phyloP scores from a whole-genome alignment of 2,888 invertebrate genomes.

The Platynereis dumerilii region DNA sequence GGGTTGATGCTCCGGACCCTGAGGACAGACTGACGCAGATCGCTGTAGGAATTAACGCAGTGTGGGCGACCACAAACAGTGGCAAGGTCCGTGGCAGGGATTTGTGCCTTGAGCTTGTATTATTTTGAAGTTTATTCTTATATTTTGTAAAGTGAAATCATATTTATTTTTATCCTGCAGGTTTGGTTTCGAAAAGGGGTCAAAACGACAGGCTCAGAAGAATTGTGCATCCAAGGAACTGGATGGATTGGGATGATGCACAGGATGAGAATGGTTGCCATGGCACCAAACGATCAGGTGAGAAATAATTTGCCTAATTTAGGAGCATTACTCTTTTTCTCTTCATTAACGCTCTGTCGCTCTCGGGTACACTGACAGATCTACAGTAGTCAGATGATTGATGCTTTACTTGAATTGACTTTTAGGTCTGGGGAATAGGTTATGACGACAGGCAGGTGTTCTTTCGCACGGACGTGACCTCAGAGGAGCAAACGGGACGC shows the following conservation, averaged over 20 bases:
- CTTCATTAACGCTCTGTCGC: too few relatives aligned
- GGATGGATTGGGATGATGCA: slow-evolving; percentile 92
- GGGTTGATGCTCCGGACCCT: slow-evolving; percentile 75
- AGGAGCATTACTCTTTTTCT: too few relatives aligned
- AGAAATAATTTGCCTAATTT: too few relatives aligned
- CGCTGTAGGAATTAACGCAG: slow-evolving; percentile 80
- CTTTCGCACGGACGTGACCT: slow-evolving; percentile 51
- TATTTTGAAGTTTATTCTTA: background rate
- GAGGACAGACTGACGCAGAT: slow-evolving; percentile 72
- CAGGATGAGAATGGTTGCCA: slow-evolving; percentile 81
- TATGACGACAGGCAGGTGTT: slow-evolving; percentile 45
- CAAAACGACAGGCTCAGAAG: slow-evolving; percentile 66
- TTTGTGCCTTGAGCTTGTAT: background rate
- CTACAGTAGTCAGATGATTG: too few relatives aligned
- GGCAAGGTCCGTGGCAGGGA: slow-evolving; percentile 46
- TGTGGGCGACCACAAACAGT: slow-evolving; percentile 81
- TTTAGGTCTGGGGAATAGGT: slow-evolving; percentile 55
- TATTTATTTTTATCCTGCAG: slow-evolving; percentile 31
- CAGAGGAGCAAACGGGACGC: slow-evolving; percentile 75
- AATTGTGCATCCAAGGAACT: slow-evolving; percentile 64
- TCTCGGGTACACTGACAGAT: too few relatives aligned
- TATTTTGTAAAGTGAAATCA: background rate
- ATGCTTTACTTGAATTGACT: too few relatives aligned
- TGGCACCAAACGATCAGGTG: slow-evolving; percentile 84
- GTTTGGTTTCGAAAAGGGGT: slow-evolving; percentile 86